phyloP scores from a whole-genome alignment of 2,888 invertebrate genomes.

The Apocheima hispidaria region DNA sequence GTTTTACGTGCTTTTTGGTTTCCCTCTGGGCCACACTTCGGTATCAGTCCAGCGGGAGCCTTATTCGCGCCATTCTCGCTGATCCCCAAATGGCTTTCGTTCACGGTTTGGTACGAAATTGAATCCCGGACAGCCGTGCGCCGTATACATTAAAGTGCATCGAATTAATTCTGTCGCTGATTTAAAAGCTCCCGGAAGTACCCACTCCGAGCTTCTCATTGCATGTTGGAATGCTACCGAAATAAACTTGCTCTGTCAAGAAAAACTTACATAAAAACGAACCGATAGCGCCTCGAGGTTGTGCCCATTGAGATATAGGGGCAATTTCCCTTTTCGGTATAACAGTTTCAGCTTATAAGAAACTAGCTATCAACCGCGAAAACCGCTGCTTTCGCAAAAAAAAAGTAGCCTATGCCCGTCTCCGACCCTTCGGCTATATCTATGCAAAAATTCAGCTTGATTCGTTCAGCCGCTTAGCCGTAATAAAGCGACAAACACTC shows the following conservation, averaged over 20 bases:
- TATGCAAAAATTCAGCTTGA: too few species aligned
- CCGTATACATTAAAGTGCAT: constrained; percentile 66
- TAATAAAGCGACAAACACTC: too few species aligned
- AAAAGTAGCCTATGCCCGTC: too few species aligned
- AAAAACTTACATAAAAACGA: constrained; percentile 29
- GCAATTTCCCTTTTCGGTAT: constrained; percentile 10
- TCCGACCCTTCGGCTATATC: too few species aligned
- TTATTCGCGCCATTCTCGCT: constrained; percentile 60
- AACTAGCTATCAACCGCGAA: too few species aligned
- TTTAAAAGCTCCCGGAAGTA: constrained; percentile 70
- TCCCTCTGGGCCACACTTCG: constrained; percentile 59
- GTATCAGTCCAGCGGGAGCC: constrained; percentile 49
- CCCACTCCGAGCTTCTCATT: constrained; percentile 40
- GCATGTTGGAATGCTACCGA: constrained; percentile 26
- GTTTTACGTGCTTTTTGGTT: constrained; percentile 56
- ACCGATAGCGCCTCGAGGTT: constrained; percentile 24
- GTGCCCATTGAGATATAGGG: constrained; percentile 21
- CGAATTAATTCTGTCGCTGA: constrained; percentile 68
- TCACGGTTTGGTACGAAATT: constrained; percentile 64
- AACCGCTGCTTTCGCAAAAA: too few species aligned
- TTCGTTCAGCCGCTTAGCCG: too few species aligned
- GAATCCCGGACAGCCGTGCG: constrained; percentile 56
- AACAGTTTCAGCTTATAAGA: constrained; percentile 36
- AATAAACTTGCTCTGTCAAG: constrained; percentile 29
- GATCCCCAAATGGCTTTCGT: constrained; percentile 56